Conservation (phyloP, 1,140 invertebrate genomes). For the Tenebrio molitor region DNA sequence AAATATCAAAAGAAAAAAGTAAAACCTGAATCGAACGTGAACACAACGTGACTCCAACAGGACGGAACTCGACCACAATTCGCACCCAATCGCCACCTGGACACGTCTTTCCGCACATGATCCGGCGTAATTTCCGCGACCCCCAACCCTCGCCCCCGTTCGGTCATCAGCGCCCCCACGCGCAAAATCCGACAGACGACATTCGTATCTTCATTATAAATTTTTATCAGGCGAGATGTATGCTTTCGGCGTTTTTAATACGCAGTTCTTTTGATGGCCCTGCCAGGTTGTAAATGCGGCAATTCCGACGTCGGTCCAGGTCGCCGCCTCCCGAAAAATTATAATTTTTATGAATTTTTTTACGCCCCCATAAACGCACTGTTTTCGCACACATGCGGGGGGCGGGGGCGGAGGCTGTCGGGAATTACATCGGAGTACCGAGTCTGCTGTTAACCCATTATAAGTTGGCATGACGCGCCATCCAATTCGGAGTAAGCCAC, state of each 20-base stretch:
- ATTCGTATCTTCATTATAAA: conserved; percentile 21
- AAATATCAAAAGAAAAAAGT: too few relatives aligned
- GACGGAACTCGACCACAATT: too few relatives aligned
- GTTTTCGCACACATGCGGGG: too few relatives aligned
- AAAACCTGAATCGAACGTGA: too few relatives aligned
- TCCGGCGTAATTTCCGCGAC: too few relatives aligned
- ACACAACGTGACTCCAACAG: too few relatives aligned
- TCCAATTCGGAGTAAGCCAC: conserved; percentile 41
- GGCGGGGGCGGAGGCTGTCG: not conserved
- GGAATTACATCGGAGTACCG: conserved; percentile 13
- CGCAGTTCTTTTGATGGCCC: conserved; percentile 15
- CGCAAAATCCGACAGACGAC: not conserved
- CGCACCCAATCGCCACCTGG: too few relatives aligned
- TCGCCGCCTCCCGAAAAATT: conserved; percentile 3
- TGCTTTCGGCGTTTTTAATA: conserved; percentile 17
- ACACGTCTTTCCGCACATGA: too few relatives aligned
- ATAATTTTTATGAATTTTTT: conserved; percentile 32
- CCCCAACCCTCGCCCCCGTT: conserved; percentile 9
- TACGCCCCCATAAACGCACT: conserved; percentile 2
- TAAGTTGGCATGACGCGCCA: conserved; percentile 31
- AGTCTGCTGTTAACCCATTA: conserved; percentile 42
- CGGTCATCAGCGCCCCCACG: not conserved
- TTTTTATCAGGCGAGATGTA: conserved; percentile 8
- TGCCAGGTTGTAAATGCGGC: conserved; percentile 16
- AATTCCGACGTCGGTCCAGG: not conserved